Evolutionary conservation across 53 echinoderm and acorn worm genomes (phyloP).

Genomic region (Stichopus horrens): DNA sequence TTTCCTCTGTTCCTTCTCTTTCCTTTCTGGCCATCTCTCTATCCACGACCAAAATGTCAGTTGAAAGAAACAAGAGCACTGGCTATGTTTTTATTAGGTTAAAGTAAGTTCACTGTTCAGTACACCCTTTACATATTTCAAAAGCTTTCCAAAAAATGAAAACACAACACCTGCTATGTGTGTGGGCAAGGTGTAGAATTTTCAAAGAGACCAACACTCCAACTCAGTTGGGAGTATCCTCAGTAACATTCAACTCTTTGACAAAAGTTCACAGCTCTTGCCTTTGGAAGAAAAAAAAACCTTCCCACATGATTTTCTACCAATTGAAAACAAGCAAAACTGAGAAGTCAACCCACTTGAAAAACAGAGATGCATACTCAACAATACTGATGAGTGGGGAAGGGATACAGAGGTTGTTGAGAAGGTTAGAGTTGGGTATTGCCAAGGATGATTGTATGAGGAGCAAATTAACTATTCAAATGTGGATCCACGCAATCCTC

Average conservation of each 20-base stretch:
- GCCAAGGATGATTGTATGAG: too few species aligned
- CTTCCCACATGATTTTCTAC: neutral
- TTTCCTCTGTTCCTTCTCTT: neutral
- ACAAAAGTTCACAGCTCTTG: neutral
- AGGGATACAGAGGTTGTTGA: too few species aligned
- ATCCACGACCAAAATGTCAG: neutral
- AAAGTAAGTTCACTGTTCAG: neutral
- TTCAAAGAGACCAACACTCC: neutral
- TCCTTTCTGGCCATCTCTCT: neutral
- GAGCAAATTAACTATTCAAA: too few species aligned
- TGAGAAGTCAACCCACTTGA: neutral
- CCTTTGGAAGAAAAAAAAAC: neutral
- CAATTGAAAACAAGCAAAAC: neutral
- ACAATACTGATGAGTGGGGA: neutral
- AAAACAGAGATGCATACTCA: neutral
- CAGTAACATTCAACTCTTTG: neutral
- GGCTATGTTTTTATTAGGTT: conserved; percentile 28
- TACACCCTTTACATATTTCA: neutral
- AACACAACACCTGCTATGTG: conserved; percentile 10
- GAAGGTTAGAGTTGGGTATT: too few species aligned
- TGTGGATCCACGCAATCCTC: too few species aligned
- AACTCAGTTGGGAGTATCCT: neutral
- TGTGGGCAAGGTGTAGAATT: conserved; percentile 21
- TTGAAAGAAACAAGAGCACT: conserved; percentile 23
- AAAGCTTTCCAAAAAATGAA: neutral